Evolutionary conservation across 2,113 vertebrate genomes (phyloP).

Genomic region (Pelodiscus sinensis): DNA sequence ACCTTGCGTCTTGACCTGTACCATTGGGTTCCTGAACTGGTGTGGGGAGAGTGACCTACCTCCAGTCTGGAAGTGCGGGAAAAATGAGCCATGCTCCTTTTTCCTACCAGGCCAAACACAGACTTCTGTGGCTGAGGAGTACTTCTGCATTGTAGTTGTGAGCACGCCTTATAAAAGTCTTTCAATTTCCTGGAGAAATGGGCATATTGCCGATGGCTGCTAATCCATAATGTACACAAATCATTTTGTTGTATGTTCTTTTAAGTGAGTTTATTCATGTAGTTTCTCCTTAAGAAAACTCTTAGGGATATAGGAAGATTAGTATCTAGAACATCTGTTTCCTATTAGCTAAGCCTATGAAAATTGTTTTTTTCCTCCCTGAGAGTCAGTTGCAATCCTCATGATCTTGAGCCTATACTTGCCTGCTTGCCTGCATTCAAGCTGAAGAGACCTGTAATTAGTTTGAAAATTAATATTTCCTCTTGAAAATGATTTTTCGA

Average conservation of each 20-base stretch:
- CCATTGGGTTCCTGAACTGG: background rate
- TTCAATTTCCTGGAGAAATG: background rate
- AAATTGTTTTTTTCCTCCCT: background rate
- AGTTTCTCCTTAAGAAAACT: background rate
- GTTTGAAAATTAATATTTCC: too few relatives aligned
- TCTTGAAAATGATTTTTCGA: background rate
- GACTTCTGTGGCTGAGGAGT: background rate
- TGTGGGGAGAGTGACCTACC: background rate
- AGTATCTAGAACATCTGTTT: background rate
- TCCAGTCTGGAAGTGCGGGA: background rate
- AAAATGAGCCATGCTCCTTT: background rate
- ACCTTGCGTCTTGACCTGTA: background rate
- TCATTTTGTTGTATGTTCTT: background rate
- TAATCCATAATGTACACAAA: slow-evolving; percentile 2
- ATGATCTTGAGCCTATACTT: background rate
- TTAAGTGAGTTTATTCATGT: background rate
- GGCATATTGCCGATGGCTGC: background rate
- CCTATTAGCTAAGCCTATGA: background rate
- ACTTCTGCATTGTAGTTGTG: background rate
- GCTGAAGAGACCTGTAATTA: background rate
- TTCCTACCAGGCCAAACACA: background rate
- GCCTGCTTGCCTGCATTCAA: background rate
- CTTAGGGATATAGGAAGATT: background rate
- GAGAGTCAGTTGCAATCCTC: background rate
- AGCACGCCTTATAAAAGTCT: background rate